phyloP scores from a whole-genome alignment of 2,888 invertebrate species.

The Polylopha cassiicola region DNA sequence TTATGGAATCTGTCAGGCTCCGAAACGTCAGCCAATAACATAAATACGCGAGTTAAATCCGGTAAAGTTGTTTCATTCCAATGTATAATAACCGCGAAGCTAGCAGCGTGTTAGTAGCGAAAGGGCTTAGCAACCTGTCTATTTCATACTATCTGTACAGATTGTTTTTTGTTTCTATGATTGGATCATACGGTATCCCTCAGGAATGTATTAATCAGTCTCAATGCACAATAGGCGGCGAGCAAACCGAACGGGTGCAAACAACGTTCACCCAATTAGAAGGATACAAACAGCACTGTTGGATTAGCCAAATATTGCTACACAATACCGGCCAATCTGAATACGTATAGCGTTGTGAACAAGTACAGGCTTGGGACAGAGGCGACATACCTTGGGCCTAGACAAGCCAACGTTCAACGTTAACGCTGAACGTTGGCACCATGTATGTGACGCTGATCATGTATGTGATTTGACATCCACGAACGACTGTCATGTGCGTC shows the following conservation, averaged over 20 bases:
- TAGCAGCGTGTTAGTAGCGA: too few relatives aligned
- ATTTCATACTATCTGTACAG: slow-evolving; percentile 1
- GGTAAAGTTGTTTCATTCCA: too few relatives aligned
- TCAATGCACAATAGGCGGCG: slow-evolving; percentile 20
- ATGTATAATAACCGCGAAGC: too few relatives aligned
- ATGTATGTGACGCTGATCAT: too few relatives aligned
- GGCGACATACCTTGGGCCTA: not conserved
- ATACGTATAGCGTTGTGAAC: slow-evolving; percentile 46
- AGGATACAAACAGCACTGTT: slow-evolving; percentile 46
- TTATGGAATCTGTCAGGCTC: too few relatives aligned
- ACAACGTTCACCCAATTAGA: slow-evolving; percentile 56
- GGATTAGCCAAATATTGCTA: slow-evolving; percentile 64
- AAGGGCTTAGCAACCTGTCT: too few relatives aligned
- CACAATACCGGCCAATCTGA: slow-evolving; percentile 58
- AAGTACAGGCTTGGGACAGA: not conserved
- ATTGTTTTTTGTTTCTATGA: not conserved
- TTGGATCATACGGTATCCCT: not conserved
- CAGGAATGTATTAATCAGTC: slow-evolving; percentile 5
- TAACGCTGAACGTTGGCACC: too few relatives aligned
- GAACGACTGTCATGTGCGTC: too few relatives aligned
- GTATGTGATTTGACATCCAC: too few relatives aligned
- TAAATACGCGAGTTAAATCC: too few relatives aligned
- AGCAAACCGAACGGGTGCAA: slow-evolving; percentile 35
- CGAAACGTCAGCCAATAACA: too few relatives aligned
- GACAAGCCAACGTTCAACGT: too few relatives aligned